Evolutionary conservation across 2,113 vertebrate species (phyloP), one percentile per base, ranked within the genome.

Genomic region (Nanorana parkeri): DNA sequence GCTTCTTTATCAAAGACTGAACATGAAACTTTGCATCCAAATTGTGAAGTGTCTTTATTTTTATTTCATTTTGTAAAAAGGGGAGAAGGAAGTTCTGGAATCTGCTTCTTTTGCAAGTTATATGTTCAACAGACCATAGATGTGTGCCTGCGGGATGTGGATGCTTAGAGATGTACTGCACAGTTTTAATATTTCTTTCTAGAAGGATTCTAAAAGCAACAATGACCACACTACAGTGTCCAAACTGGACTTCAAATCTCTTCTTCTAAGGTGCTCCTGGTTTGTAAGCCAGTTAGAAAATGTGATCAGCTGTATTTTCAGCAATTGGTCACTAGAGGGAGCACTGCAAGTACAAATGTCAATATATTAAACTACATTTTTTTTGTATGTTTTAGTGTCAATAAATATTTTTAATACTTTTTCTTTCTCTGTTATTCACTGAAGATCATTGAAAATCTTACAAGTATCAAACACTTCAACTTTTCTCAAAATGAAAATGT

Each of bases 371-470:
- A 68, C 6, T 63, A 10, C n/a, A 61, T 32, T 55, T 24, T 81
- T 81, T 82, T 82, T 82, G 71, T 82, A 82, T 75, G 51, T 29
- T 82, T 67, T 82, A 67, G 29, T 76, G 66, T 63, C 5, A 82
- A 75, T 75, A 82, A 82, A 82, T 56, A 41, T 47, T 82, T 75
- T 75, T 76, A 68, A 11, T 75, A 56, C 11, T 28, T 3, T 61
- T 17, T 5, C 16, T 28, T 71, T 74, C 17, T 58, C 32, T 1
- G 20, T 75, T 29, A 20, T 72, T 72, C 11, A 47, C 32, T 36
- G 32, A 36, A 36, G 8, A 36, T 2, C 32, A 36, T 36, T 36
- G 32, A 36, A 36, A 36, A 36, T 3, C 5, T 47, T 47, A 13
- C 13, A 47, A 13, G 41, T 47, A 47, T 47, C 41, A 47, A 15